Evolutionary conservation across 2,113 vertebrate genomes (phyloP).

Genomic region (Mohoua ochrocephala): DNA sequence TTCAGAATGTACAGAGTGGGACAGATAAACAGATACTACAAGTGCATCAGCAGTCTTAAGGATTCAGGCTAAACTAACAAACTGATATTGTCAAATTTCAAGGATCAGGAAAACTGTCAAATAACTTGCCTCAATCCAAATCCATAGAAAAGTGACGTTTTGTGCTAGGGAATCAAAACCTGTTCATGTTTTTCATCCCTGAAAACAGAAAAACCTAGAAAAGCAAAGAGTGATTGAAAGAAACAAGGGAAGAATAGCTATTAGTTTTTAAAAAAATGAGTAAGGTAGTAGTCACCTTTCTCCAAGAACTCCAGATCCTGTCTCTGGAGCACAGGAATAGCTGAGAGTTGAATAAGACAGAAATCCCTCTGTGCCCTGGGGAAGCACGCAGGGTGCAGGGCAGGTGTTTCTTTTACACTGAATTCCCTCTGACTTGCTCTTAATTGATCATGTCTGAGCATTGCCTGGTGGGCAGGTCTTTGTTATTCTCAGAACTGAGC

Average conservation of each 20-base stretch:
- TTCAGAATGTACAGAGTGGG: background rate
- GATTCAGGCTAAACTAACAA: background rate
- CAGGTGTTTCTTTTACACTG: background rate
- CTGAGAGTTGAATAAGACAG: background rate
- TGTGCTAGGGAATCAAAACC: background rate
- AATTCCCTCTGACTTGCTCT: background rate
- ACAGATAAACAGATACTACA: background rate
- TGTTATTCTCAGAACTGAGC: background rate
- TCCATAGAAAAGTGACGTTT: background rate
- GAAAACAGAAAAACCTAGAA: background rate
- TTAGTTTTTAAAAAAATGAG: background rate
- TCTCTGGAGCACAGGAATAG: background rate
- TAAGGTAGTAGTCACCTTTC: background rate
- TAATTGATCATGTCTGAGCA: background rate
- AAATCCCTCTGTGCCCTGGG: background rate
- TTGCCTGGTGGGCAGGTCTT: background rate
- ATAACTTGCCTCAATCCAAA: background rate
- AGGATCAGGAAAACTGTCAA: background rate
- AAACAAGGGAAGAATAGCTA: background rate
- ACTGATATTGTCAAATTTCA: background rate
- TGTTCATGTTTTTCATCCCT: background rate
- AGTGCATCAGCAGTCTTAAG: background rate
- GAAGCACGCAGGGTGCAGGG: background rate
- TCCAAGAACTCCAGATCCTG: background rate
- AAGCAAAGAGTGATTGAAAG: background rate